Evolutionary conservation across 2,797 vertebrate species (phyloP), one percentile per base, ranked within the genome.

Genomic region (Echiichthys vipera): DNA sequence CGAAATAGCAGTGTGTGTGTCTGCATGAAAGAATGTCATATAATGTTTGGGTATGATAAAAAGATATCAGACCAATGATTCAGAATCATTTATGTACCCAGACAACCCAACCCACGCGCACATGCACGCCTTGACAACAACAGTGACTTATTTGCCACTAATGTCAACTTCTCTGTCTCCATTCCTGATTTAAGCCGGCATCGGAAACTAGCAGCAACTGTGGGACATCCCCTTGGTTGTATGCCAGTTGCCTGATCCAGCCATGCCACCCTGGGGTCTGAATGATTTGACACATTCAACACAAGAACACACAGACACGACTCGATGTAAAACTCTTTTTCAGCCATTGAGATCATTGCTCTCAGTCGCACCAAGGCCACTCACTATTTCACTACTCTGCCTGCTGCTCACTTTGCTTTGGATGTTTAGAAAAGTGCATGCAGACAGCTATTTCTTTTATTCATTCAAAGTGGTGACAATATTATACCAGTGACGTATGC

Each of bases 151-250:
- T 81, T 57, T 64, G 61, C 68, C 37, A 81, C 69, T 65, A 20
- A 78, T 65, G 82, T 80, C 79, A 75, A 75, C 70, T 81, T 77
- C 76, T 81, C 55, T 70, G 49, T 83, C 46, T 84, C 73, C 63
- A 69, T 62, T 88, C 86, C 84, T 77, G 80, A 90, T 90, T 84
- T 86, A 89, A 84, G 83, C 78, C 71, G 81, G 67, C 54, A 50
- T 76, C 54, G 63, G 88, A 92, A 91, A 90, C 83, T 85, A 85
- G 74, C 81, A 79, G 73, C 78, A 65, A 83, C 79, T 74, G 67
- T 58, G 82, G 78, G 81, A 84, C 88, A 74, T 86, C 88, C 83
- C 88, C 84, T 83, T 85, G 66, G 78, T 79, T 86, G 84, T 74
- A 5, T 62, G 78, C 84, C 84, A 84, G 80, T 75, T 76, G 83